Percentiles rank a stretch among this genome's conserved stretches.
phyloP scores from a whole-genome alignment of 1,140 invertebrate species.

The Melipona quadrifasciata region DNA sequence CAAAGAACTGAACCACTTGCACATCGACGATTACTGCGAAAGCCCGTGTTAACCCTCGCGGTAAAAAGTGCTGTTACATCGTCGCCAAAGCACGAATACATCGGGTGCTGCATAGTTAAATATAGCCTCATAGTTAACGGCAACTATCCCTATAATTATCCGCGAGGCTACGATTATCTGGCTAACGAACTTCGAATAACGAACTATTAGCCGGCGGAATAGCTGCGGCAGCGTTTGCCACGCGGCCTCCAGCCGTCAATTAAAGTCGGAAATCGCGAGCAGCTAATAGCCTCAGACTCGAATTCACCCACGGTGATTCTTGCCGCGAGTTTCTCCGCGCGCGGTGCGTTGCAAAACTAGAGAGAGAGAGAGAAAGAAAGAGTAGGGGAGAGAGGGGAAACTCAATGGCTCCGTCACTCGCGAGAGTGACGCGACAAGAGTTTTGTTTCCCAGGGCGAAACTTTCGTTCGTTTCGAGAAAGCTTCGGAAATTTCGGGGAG shows the following conservation, averaged over 20 bases:
- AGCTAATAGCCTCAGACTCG: neutral
- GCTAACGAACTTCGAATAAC: conserved; percentile 7
- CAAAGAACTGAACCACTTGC: no score
- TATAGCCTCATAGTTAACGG: neutral
- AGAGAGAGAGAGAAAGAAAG: no score
- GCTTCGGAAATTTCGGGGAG: neutral
- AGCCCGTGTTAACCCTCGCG: no score
- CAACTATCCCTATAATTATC: neutral
- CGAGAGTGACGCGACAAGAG: neutral
- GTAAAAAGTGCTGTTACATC: no score
- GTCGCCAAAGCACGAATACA: neutral
- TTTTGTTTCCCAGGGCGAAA: neutral
- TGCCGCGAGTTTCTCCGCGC: neutral
- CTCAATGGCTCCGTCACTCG: conserved; percentile 5
- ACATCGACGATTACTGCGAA: no score
- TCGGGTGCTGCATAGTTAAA: neutral
- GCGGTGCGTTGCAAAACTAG: neutral
- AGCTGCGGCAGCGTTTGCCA: neutral
- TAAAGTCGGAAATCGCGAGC: neutral
- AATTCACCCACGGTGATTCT: neutral
- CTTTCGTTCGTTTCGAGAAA: conserved; percentile 2
- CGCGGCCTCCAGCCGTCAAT: neutral
- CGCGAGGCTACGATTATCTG: neutral
- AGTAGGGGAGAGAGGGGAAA: no score
- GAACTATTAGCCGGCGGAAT: neutral